Percentiles rank a stretch among this genome's conserved stretches.
These are phyloP conservation scores for Chymomyza costata DNA, from an alignment of 1,140 invertebrate genomes.

Conservation along the genomic window DNA sequence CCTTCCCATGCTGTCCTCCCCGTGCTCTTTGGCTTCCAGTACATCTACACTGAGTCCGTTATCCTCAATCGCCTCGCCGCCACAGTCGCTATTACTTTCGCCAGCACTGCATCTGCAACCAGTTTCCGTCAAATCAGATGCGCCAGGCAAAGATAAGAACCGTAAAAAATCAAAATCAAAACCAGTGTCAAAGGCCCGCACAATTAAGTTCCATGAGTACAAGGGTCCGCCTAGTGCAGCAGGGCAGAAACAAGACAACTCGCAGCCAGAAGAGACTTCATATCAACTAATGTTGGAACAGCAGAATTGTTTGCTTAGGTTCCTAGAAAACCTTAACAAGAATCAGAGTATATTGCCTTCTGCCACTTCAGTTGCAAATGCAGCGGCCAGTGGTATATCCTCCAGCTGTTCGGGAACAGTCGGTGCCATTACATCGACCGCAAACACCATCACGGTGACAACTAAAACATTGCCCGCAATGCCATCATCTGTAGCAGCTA, in stretches of 20 bases:
- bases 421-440: background rate
- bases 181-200: conserved; percentile 87
- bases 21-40: conserved; percentile 77
- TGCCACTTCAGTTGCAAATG: conserved; percentile 77
- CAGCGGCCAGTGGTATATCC: too few species aligned
- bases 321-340: conserved; percentile 71
- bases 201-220: conserved; percentile 98
- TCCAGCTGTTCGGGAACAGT: conserved; percentile 1
- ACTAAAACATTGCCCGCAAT: conserved; percentile 52
- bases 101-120: conserved; percentile 74
- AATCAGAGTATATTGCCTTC: conserved; percentile 68
- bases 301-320: conserved; percentile 84
- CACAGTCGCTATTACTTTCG: conserved; percentile 74
- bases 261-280: conserved; percentile 80
- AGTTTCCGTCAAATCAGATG: conserved; percentile 79
- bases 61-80: conserved; percentile 78
- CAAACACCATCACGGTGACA: conserved; percentile 52
- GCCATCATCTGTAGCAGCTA: conserved; percentile 24
- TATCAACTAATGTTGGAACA: conserved; percentile 95
- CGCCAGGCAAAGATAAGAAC: conserved; percentile 88
- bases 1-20: conserved; percentile 79
- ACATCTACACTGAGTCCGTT: conserved; percentile 83
- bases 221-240: conserved; percentile 96
- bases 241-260: conserved; percentile 79
- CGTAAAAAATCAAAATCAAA: conserved; percentile 93